Base-by-base conservation (phyloP, 2,113 vertebrate genomes). In the Casuarius casuarius region DNA sequence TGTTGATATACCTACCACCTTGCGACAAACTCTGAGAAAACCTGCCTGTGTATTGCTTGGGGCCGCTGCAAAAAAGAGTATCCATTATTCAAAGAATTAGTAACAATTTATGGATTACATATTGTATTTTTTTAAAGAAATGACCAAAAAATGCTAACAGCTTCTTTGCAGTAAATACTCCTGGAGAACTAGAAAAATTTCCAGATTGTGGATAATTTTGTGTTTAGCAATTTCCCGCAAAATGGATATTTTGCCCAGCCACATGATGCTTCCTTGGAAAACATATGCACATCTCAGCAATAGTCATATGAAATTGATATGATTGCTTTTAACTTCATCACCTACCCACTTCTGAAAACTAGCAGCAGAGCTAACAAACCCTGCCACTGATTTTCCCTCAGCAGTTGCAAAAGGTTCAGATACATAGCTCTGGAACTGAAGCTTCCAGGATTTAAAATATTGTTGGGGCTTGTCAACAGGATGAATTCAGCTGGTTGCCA, bases 71-170 rank as follows among this genome's bases (percentile, higher is more conserved):
- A 85, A 89, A 94, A 87, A 84, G 46, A 97, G 71, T 46, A 85
- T 52, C 65, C 25, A 48, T 92, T 94, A 88, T 81, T 95, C 88
- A 80, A 74, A 80, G 68, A 93, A 81, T 92, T 73, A 93, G 83
- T 96, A 92, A 92, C 56, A 93, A 76, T n/a, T 86, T 72, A 87
- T 49, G 79, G 54, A 75, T 71, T 92, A 86, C 33, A 56, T 35
- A 49, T 40, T 72, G 20, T 26, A 18, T 70, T 61, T 56, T 44
- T 26, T 42, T 52, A 63, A 74, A 71, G 51, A 96, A 93, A 93
- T 1, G 12, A 44, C 51, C 74, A 77, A 93, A 48, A 93, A 93
- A 84, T 71, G 61, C 38, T 75, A 81, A 78, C 15, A 40, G 40
- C 10, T 76, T 71, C 9, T 89, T 59, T 80, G 35, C 67, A 79